Percentiles rank a stretch among this genome's conserved stretches.
Evolutionary conservation across 2,888 invertebrate genomes (phyloP).

Genomic region (Eurytoma adleriae): DNA sequence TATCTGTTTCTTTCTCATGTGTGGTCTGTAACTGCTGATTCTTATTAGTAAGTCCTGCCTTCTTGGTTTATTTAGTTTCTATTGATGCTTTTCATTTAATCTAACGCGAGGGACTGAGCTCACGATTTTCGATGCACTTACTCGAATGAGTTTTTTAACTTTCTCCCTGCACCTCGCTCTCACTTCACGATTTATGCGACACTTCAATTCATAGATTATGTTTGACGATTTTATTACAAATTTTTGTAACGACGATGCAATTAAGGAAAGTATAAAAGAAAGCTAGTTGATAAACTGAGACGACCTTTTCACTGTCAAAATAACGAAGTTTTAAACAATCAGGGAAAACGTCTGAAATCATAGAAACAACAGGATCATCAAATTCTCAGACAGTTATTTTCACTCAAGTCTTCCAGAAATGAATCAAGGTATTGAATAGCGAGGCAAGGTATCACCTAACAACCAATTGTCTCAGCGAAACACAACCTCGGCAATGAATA

Average conservation of each 20-base stretch:
- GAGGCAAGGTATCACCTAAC: slow-evolving; percentile 12
- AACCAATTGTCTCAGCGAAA: slow-evolving; percentile 3
- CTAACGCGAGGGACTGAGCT: slow-evolving; percentile 59
- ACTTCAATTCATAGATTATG: slow-evolving; percentile 8
- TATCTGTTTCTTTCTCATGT: slow-evolving; percentile 26
- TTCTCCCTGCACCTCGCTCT: slow-evolving; percentile 19
- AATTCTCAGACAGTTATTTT: too few relatives aligned
- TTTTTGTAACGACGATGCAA: neutral
- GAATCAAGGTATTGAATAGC: neutral
- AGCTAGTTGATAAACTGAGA: too few relatives aligned
- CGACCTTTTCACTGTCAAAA: too few relatives aligned
- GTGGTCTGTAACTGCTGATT: slow-evolving; percentile 23
- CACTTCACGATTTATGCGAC: slow-evolving; percentile 15
- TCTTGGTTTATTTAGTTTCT: slow-evolving; percentile 18
- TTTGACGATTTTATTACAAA: neutral
- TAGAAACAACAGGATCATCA: too few relatives aligned
- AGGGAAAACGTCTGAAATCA: too few relatives aligned
- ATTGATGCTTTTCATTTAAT: slow-evolving; percentile 51
- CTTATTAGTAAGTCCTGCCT: neutral
- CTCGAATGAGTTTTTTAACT: slow-evolving; percentile 44
- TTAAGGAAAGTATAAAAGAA: too few relatives aligned
- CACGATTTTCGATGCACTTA: slow-evolving; percentile 69
- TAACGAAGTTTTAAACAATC: too few relatives aligned
- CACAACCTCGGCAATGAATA: neutral
- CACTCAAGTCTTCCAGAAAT: neutral